Evolutionary conservation across 2,797 vertebrate genomes (phyloP).

Genomic region (Saxicola maurus): DNA sequence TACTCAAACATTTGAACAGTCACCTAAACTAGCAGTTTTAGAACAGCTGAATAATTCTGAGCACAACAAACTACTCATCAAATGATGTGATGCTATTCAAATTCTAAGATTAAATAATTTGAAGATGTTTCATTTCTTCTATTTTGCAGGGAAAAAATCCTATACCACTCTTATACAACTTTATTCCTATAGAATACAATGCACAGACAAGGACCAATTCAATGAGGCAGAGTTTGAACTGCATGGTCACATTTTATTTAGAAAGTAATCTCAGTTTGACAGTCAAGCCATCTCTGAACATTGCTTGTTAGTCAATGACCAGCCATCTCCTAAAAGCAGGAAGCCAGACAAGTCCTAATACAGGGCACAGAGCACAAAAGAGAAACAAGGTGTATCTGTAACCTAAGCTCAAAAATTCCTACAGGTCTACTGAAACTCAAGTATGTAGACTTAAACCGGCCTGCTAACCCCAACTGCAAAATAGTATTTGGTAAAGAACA

Average conservation of each 20-base stretch:
- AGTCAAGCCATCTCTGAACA: background rate
- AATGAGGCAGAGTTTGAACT: background rate
- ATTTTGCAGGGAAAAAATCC: background rate
- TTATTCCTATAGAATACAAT: background rate
- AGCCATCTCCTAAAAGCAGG: background rate
- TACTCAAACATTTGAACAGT: background rate
- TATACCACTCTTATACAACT: background rate
- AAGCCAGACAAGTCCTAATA: background rate
- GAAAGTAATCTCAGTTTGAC: background rate
- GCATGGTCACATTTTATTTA: background rate
- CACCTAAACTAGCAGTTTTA: background rate
- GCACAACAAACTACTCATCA: background rate
- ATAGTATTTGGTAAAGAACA: background rate
- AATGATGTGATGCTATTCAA: background rate
- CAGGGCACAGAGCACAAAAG: rapidly evolving
- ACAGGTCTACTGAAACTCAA: background rate
- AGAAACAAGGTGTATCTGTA: background rate
- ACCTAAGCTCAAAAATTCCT: background rate
- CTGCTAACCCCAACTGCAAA: background rate
- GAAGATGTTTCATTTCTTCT: background rate
- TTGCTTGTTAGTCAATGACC: background rate
- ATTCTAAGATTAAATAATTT: background rate
- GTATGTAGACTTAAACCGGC: rapidly evolving
- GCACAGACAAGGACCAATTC: background rate
- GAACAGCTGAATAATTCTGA: background rate